Evolutionary conservation across 2,113 vertebrate genomes (phyloP), one percentile per base, ranked within the genome.

Genomic region (Calonectris borealis): DNA sequence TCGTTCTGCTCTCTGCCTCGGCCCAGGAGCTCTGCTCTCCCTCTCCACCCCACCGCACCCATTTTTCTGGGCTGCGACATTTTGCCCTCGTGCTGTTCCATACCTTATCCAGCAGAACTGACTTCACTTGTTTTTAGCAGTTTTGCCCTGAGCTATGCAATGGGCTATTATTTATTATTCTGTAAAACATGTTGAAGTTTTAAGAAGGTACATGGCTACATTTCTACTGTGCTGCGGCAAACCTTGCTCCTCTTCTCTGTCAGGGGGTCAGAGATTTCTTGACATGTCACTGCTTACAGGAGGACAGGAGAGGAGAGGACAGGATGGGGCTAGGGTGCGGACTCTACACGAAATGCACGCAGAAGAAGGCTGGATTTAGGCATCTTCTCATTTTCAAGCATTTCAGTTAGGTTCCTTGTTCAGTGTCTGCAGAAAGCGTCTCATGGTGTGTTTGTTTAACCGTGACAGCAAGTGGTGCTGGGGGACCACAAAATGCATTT

Each of bases 401-500:
- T 29, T 86, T 86, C 60, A 42, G 6, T 27, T 52, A 25, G 6
- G 11, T 62, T 68, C 21, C 44, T 72, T 68, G 29, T 44, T 93
- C 77, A 75, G 26, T 34, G 24, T 54, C 61, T 92, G 38, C 66
- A 88, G 51, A 88, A 94, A 86, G 10, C 64, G 29, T 77, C 76
- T 87, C 7, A 34, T 46, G 13, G 49, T 75, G 14, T 64, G 19
- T 89, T 92, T 88, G 26, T 72, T 81, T 69, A 82, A 64, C 65
- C 11, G 4, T 71, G 77, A 64, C 11, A 71, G 44, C 51, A 86
- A 93, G 52, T 20, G 17, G 62, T 85, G 42, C 66, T 90, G 71
- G 10, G 62, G 62, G 77, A 88, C 42, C 13, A 77, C 66, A 95
- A 76, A 95, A 90, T 34, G 31, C 32, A 25, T 70, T 92, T 92